These are phyloP conservation scores for Xestia rhomboidea DNA, from an alignment of 2,888 invertebrate genomes.

Conservation along the genomic window DNA sequence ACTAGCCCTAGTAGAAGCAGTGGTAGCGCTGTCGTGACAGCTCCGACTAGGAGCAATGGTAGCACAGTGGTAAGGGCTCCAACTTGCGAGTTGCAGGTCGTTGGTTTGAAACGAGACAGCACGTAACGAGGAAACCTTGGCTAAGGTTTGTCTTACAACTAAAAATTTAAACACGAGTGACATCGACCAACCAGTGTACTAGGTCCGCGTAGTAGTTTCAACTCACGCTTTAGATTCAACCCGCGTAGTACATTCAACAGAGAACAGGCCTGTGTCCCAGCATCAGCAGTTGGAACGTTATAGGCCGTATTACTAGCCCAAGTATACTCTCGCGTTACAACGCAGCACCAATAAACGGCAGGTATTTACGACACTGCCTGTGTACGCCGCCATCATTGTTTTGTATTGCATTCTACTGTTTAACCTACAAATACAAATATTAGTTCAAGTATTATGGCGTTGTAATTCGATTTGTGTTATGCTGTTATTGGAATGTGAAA, in stretches of 20 bases:
- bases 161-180: background rate
- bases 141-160: no score
- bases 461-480: constrained; percentile 60
- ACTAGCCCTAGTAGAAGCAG: background rate
- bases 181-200: background rate
- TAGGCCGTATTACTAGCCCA: constrained; percentile 14
- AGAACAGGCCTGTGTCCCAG: background rate
- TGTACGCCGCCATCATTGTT: constrained; percentile 75
- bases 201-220: background rate
- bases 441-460: constrained; percentile 59
- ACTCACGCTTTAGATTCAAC: no score
- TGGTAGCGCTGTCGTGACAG: no score
- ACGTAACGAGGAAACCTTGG: background rate
- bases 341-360: constrained; percentile 74
- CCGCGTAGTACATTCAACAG: background rate
- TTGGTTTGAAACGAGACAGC: background rate
- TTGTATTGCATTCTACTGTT: constrained; percentile 73
- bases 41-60: background rate
- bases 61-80: background rate
- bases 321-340: constrained; percentile 61
- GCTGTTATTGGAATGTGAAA: constrained; percentile 51
- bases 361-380: constrained; percentile 78
- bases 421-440: constrained; percentile 70
- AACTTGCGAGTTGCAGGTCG: background rate
- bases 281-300: background rate